Evolutionary conservation across 2,888 invertebrate genomes (phyloP).

Genomic region (Ectemnius lituratus): DNA sequence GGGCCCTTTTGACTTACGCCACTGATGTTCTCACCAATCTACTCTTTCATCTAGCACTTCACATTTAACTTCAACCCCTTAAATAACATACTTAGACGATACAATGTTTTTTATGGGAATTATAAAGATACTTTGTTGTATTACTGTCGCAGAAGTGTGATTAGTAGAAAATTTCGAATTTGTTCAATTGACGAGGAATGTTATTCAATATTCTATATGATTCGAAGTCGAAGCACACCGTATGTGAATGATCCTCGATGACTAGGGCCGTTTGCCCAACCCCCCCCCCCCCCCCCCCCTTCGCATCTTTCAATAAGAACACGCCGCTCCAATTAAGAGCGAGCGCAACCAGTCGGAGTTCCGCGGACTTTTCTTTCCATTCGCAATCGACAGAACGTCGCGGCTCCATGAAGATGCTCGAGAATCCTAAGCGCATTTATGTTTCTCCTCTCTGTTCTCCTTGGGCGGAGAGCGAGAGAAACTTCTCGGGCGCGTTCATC

Average conservation of each 20-base stretch:
- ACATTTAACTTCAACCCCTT: no score
- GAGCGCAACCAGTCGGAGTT: conserved; percentile 17
- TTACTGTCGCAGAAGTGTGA: no score
- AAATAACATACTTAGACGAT: no score
- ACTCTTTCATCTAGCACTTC: not conserved
- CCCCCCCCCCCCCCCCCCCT: no score
- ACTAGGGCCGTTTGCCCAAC: conserved; percentile 10
- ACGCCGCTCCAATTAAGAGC: conserved; percentile 49
- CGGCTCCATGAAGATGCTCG: conserved; percentile 54
- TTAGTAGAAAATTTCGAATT: no score
- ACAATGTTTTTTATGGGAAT: no score
- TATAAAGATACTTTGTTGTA: no score
- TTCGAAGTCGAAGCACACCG: conserved; percentile 17
- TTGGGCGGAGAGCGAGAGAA: conserved; percentile 23
- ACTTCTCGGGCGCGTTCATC: conserved; percentile 50
- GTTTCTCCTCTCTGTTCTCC: conserved; percentile 18
- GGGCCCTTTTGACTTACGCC: conserved; percentile 2
- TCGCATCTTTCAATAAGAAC: conserved; percentile 35
- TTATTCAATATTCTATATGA: conserved; percentile 40
- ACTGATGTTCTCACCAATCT: not conserved
- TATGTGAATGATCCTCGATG: conserved; percentile 11
- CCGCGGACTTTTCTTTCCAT: conserved; percentile 48
- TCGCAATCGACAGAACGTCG: conserved; percentile 47
- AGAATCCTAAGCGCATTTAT: conserved; percentile 40
- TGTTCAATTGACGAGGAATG: conserved; percentile 4